These are phyloP conservation scores for Scyliorhinus canicula DNA, from an alignment of 2,797 vertebrate species.

Conservation along the genomic window DNA sequence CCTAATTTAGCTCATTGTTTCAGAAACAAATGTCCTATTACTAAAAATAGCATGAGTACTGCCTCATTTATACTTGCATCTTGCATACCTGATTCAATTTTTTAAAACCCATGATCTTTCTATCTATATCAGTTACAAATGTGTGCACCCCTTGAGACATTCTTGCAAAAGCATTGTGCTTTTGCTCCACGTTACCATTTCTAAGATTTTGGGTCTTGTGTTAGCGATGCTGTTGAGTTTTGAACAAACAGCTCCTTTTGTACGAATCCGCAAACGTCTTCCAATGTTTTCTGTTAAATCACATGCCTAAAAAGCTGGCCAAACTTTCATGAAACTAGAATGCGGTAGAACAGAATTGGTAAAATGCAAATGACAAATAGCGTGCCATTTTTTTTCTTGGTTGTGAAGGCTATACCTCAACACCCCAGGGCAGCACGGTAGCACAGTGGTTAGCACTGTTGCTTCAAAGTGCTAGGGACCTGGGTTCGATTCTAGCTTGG, in stretches of 20 bases:
- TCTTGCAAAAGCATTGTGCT: neutral
- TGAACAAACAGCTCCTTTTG: neutral
- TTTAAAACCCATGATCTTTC: neutral
- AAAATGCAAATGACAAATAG: neutral
- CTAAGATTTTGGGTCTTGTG: neutral
- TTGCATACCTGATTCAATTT: neutral
- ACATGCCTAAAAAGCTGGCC: neutral
- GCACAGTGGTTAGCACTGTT: too few relatives aligned
- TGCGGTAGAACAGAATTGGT: neutral
- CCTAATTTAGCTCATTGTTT: neutral
- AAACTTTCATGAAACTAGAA: neutral
- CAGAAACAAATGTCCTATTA: neutral
- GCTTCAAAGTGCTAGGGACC: too few relatives aligned
- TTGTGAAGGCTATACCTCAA: too few relatives aligned
- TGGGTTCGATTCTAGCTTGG: too few relatives aligned
- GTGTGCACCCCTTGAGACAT: neutral
- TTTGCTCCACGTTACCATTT: neutral
- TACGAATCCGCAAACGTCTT: neutral
- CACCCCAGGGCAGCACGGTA: too few relatives aligned
- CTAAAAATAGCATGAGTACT: neutral
- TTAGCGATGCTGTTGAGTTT: neutral
- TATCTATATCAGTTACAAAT: neutral
- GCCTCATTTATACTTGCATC: neutral
- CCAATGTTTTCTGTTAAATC: neutral
- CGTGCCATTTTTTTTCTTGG: neutral